Evolutionary conservation across 2,113 vertebrate genomes (phyloP), one percentile per base, ranked within the genome.

Genomic region (Pantherophis guttatus): DNA sequence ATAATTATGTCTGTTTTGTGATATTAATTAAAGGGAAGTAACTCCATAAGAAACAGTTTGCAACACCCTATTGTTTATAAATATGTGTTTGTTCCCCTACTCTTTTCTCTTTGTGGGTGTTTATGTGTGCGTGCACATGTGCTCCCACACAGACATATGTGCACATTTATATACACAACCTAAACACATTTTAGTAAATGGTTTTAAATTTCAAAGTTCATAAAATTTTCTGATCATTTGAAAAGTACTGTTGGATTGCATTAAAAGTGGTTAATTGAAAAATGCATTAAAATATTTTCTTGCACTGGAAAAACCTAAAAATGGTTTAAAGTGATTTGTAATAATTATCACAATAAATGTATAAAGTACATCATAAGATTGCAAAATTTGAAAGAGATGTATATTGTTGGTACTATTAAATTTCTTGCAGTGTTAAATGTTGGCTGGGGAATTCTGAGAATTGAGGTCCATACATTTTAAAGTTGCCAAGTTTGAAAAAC

Each of bases 1-100:
- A 90, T 39, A 65, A 94, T 93, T 95, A 55, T 94, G 21, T 94
- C 89, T 23, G 0, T 95, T 93, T 92, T 90, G 86, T 90, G 0
- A 57, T 93, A 8, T 29, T 90, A 3, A 52, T 95, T 50, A 59
- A 44, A 39, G 23, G 87, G 48, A 92, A 70, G 21, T 90, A 81
- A 44, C 75, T 81, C 33, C 17, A 39, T 81, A 81, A 81, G 17
- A 44, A 44, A 81, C 70, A 39, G 17, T 10, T 81, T 44, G 33
- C 17, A 81, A 44, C 17, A 81, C 8, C 33, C 17, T 44, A 19
- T 81, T 19, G 1, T 81, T 81, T 39, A 39, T 81, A 39, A 0
- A 2, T 81, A 17, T 81, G 17, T 81, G 8, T 44, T 9, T 81
- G 75, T 81, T 81, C 33, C 15, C 8, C 33, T 81, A 39, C 8